Conservation (phyloP, 2,888 invertebrate species). For the Synergus gifuensis region DNA sequence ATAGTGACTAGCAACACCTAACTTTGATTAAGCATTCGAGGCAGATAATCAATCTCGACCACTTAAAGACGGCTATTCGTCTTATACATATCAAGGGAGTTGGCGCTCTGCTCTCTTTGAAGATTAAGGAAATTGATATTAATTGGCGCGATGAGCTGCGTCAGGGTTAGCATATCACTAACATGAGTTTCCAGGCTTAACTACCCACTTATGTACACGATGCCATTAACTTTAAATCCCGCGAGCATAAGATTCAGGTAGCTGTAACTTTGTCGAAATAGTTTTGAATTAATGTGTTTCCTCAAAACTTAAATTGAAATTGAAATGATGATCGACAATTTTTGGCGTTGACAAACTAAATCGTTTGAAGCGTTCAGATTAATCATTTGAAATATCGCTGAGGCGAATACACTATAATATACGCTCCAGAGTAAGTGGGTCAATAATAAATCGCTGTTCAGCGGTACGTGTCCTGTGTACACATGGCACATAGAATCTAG, state of each 20-base stretch:
- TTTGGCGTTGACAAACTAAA: constrained; percentile 21
- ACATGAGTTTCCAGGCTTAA: constrained; percentile 53
- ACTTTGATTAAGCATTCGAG: neutral
- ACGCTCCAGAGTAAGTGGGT: constrained; percentile 36
- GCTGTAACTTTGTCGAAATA: neutral
- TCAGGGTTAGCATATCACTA: constrained; percentile 52
- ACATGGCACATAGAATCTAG: constrained; percentile 28
- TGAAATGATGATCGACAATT: constrained; percentile 30
- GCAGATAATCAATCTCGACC: neutral
- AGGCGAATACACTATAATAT: constrained; percentile 32
- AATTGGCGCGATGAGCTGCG: constrained; percentile 54
- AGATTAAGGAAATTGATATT: constrained; percentile 59
- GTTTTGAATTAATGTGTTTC: neutral
- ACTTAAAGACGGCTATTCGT: neutral
- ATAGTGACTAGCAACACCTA: neutral
- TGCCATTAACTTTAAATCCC: constrained; percentile 56
- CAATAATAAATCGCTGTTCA: constrained; percentile 40
- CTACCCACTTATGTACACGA: constrained; percentile 54
- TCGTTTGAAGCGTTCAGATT: constrained; percentile 36
- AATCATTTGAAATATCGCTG: constrained; percentile 38
- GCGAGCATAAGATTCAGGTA: constrained; percentile 51
- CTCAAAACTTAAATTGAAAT: neutral
- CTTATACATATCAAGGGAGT: neutral
- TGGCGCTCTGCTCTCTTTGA: constrained; percentile 47
- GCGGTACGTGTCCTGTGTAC: constrained; percentile 26